Percentiles rank a stretch among this genome's conserved stretches.
Evolutionary conservation across 2,888 invertebrate genomes (phyloP).

Genomic region (Hemaris fuciformis): DNA sequence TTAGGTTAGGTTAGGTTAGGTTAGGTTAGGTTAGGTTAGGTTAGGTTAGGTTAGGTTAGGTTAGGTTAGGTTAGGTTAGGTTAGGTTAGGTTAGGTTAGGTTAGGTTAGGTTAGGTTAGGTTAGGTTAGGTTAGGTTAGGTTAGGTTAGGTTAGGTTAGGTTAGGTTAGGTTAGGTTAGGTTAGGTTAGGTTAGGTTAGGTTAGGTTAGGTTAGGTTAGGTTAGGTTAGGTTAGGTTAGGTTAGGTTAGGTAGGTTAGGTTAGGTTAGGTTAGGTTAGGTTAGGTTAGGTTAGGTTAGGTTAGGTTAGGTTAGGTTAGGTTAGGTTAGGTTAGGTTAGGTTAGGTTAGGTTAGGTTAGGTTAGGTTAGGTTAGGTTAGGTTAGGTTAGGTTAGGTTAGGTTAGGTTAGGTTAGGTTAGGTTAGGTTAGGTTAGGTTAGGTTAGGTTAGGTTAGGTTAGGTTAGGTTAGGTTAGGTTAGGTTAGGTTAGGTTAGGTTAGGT

Average conservation of each 20-base stretch:
- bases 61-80: slow-evolving; percentile 28
- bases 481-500: too few relatives aligned
- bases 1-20: slow-evolving; percentile 34
- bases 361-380: too few relatives aligned
- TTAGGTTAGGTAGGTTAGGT: too few relatives aligned
- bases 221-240: slow-evolving; percentile 24
- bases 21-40: slow-evolving; percentile 29
- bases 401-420: too few relatives aligned
- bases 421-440: too few relatives aligned
- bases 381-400: too few relatives aligned
- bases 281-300: slow-evolving; percentile 35
- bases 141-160: slow-evolving; percentile 31
- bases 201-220: slow-evolving; percentile 26
- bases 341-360: too few relatives aligned
- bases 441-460: too few relatives aligned
- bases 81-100: slow-evolving; percentile 31
- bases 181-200: slow-evolving; percentile 26
- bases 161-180: slow-evolving; percentile 27
- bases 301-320: slow-evolving; percentile 33
- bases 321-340: too few relatives aligned
- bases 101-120: too few relatives aligned
- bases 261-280: slow-evolving; percentile 29
- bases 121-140: too few relatives aligned
- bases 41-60: slow-evolving; percentile 32
- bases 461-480: too few relatives aligned